Conservation (phyloP, 2,797 vertebrate genomes). For the Spinibarbus caldwelli region DNA sequence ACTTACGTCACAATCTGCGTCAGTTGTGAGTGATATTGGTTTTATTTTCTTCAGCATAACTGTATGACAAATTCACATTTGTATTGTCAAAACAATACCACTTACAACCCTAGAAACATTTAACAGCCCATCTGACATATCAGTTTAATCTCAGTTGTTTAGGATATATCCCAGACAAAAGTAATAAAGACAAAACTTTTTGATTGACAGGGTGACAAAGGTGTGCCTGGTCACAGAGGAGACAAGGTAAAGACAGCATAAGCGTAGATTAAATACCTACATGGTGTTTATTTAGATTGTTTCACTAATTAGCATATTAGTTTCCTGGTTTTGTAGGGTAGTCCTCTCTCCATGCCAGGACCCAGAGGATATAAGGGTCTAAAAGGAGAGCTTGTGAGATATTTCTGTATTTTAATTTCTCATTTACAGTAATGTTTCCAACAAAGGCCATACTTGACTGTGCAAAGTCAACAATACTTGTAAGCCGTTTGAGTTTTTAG, state of each 20-base stretch:
- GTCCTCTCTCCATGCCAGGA: slow-evolving; percentile 78
- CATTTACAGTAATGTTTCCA: neutral
- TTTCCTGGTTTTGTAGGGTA: slow-evolving; percentile 76
- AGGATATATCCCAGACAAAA: neutral
- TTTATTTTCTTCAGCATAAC: neutral
- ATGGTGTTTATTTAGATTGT: neutral
- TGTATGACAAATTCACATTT: neutral
- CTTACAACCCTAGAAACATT: neutral
- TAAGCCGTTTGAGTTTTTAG: neutral
- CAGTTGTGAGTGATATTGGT: neutral
- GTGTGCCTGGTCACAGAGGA: slow-evolving; percentile 82
- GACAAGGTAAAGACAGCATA: slow-evolving; percentile 79
- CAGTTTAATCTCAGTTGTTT: neutral
- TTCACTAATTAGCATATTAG: neutral
- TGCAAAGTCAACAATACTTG: neutral
- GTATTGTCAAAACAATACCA: neutral
- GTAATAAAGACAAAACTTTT: slow-evolving; percentile 10
- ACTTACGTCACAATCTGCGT: neutral
- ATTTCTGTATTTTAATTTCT: neutral
- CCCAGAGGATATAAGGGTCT: slow-evolving; percentile 86
- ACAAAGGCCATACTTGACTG: neutral
- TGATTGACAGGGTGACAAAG: slow-evolving; percentile 80
- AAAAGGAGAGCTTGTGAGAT: slow-evolving; percentile 85
- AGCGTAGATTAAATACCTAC: neutral
- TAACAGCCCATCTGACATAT: neutral